Percentiles rank a stretch among this genome's conserved stretches.
Conservation (phyloP, 2,888 invertebrate species). For the Timema cristinae region DNA sequence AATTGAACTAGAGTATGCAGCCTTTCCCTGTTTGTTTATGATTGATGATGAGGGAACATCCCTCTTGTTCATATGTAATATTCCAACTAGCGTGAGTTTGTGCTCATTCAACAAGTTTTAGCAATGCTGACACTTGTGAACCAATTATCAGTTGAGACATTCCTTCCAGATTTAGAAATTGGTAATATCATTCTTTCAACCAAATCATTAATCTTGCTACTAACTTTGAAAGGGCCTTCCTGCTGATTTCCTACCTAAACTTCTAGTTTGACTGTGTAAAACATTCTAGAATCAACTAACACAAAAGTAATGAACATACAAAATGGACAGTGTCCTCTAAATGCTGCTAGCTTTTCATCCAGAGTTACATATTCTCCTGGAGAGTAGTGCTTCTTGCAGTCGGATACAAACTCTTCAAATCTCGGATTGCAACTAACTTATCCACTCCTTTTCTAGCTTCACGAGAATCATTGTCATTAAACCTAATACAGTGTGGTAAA, state of each 20-base stretch:
- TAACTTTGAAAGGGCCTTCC: background rate
- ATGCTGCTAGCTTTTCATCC: background rate
- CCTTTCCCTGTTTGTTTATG: slow-evolving; percentile 11
- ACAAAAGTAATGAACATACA: background rate
- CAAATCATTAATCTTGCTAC: background rate
- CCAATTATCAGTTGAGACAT: slow-evolving; percentile 34
- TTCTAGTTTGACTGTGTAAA: background rate
- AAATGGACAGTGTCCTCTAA: background rate
- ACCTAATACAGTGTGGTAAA: background rate
- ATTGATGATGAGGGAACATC: slow-evolving; percentile 30
- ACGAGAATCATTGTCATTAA: too few relatives aligned
- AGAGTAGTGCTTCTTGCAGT: background rate
- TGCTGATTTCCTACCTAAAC: background rate
- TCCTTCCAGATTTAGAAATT: slow-evolving; percentile 26
- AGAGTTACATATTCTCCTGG: background rate
- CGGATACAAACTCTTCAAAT: background rate
- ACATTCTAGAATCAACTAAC: background rate
- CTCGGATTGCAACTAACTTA: too few relatives aligned
- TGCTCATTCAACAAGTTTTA: slow-evolving; percentile 29
- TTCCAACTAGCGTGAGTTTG: slow-evolving; percentile 31
- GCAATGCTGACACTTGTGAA: slow-evolving; percentile 31
- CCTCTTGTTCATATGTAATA: slow-evolving; percentile 31
- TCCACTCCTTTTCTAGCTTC: too few relatives aligned
- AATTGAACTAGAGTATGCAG: too few relatives aligned
- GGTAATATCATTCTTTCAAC: slow-evolving; percentile 27